Evolutionary conservation across 2,888 invertebrate genomes (phyloP).

Genomic region (Synanthedon vespiformis): DNA sequence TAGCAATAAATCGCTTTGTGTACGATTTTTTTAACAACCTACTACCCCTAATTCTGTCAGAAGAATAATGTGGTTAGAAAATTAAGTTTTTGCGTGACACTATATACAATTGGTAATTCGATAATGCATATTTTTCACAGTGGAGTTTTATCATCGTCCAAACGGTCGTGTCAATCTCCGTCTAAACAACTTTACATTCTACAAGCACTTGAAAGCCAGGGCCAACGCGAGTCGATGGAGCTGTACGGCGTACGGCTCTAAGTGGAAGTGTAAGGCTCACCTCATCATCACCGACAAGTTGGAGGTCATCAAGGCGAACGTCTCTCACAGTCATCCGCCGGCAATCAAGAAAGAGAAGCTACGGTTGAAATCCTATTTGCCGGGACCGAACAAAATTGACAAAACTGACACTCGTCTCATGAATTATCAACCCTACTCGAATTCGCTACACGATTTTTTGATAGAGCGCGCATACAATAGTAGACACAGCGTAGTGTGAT

Average conservation of each 20-base stretch:
- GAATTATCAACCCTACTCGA: neutral
- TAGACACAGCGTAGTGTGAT: neutral
- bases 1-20: too few relatives aligned
- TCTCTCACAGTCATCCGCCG: conserved; percentile 43
- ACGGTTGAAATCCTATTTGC: neutral
- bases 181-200: conserved; percentile 53
- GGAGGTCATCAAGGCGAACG: conserved; percentile 47
- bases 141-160: conserved; percentile 51
- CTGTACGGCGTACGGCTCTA: conserved; percentile 52
- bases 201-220: conserved; percentile 52
- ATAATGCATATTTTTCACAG: conserved; percentile 11
- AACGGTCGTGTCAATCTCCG: conserved; percentile 51
- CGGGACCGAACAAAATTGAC: neutral
- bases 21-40: too few relatives aligned
- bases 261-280: conserved; percentile 53
- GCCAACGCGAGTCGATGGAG: conserved; percentile 54
- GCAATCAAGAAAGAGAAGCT: conserved; percentile 3
- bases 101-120: too few relatives aligned
- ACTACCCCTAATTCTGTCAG: too few relatives aligned
- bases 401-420: neutral
- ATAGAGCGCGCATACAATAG: neutral
- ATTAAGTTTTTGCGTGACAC: too few relatives aligned
- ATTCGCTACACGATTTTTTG: neutral
- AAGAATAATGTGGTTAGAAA: too few relatives aligned
- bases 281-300: conserved; percentile 52